Evolutionary conservation across 2,113 vertebrate species (phyloP), one percentile per base, ranked within the genome.

Genomic region (Silurus asotus): DNA sequence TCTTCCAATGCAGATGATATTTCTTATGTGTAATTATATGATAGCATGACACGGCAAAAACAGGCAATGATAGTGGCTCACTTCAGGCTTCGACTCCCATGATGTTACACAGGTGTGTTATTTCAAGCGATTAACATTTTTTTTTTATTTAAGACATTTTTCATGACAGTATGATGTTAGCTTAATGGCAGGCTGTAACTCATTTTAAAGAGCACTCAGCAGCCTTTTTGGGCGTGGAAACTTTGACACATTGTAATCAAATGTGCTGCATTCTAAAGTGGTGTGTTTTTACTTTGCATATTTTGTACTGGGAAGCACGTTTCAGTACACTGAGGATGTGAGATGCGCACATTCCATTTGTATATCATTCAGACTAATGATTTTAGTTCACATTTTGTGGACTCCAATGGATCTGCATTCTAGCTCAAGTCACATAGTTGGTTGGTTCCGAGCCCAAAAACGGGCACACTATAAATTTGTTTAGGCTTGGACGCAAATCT

Each of bases 1-100:
- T 53, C n/a, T 56, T 69, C 23, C 72, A 61, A 51, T 84, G 88
- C 92, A 91, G 80, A 81, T 55, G 70, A 88, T 87, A 87, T 87
- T 88, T 84, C 83, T 49, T 15, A 58, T 86, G 76, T 76, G 15
- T 81, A 79, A 83, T 62, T 17, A 59, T 56, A 87, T 58, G 69
- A 89, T n/a, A 76, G 49, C 49, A 37, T 19, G 23, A 72, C 2
- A 8, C 74, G 83, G 9, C 67, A 65, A n/a, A 79, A n/a, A 74
- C 61, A 55, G 45, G 19, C 20, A 74, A 61, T 15, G 25, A 70
- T 62, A 55, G 65, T 20, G n/a, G 58, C 75, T 76, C 51, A 2
- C 14, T 69, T 82, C 70, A 64, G 37, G 8, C 37, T 23, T 82
- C 55, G 6, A 61, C 49, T 85, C 28, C 51, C 8, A 45, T 59